Percentiles rank a stretch among this genome's conserved stretches.
These are phyloP conservation scores for Neoarius graeffei DNA, from an alignment of 2,113 vertebrate genomes.

Conservation along the genomic window DNA sequence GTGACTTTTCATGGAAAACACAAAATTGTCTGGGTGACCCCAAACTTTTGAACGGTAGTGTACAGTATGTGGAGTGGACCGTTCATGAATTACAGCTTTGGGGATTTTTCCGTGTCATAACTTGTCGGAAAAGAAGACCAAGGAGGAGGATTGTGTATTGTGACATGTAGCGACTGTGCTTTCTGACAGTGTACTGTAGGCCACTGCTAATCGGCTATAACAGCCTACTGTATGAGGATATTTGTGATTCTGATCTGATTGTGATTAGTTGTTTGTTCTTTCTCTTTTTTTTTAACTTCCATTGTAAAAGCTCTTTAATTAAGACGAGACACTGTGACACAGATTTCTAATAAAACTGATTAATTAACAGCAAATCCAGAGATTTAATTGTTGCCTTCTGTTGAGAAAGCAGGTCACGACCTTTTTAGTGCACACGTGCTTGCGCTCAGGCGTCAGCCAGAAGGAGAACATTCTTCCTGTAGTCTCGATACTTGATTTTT, in stretches of 20 bases:
- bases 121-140: too few relatives aligned
- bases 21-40: too few relatives aligned
- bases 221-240: not conserved
- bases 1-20: too few relatives aligned
- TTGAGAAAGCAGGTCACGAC: slow-evolving; percentile 29
- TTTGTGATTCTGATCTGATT: not conserved
- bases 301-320: slow-evolving; percentile 2
- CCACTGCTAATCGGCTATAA: too few relatives aligned
- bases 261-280: not conserved
- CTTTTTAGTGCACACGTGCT: not conserved
- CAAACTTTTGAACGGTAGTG: too few relatives aligned
- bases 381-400: slow-evolving; percentile 35
- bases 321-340: not conserved
- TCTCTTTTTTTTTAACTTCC: not conserved
- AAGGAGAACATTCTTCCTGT: slow-evolving; percentile 42
- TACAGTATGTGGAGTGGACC: too few relatives aligned
- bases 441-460: slow-evolving; percentile 31
- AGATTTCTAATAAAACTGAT: not conserved
- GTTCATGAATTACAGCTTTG: too few relatives aligned
- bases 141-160: too few relatives aligned
- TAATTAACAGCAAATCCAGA: slow-evolving; percentile 30
- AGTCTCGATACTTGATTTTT: too few relatives aligned
- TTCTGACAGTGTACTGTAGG: too few relatives aligned
- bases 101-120: too few relatives aligned
- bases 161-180: too few relatives aligned